Evolutionary conservation across 2,113 vertebrate genomes (phyloP).

Genomic region (Ptyas mucosa): DNA sequence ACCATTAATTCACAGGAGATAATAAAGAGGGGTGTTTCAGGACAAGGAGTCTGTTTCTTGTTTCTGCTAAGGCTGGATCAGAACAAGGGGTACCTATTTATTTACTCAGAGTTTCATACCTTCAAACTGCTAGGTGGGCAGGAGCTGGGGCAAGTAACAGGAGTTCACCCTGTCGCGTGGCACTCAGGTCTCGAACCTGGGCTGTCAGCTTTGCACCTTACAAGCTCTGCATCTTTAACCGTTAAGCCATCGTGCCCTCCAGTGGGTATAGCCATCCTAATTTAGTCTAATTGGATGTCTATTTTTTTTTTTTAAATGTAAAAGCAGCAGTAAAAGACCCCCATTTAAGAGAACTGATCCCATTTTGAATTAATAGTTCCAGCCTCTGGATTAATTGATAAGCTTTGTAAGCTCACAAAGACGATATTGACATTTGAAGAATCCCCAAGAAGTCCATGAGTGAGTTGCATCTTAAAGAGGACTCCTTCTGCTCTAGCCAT

Average conservation of each 20-base stretch:
- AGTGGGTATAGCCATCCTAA: background rate
- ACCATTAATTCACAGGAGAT: too few relatives aligned
- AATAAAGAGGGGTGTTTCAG: too few relatives aligned
- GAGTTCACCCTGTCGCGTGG: background rate
- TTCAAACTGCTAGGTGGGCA: background rate
- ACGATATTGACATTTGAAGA: background rate
- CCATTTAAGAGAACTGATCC: background rate
- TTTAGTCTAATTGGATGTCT: background rate
- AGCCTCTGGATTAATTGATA: background rate
- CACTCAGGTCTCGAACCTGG: background rate
- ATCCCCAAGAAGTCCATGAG: background rate
- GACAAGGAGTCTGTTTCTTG: too few relatives aligned
- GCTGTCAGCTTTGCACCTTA: background rate
- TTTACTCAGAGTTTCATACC: background rate
- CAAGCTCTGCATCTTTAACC: background rate
- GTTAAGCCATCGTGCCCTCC: background rate
- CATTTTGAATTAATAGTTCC: background rate
- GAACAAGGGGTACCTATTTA: background rate
- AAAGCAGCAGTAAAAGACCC: background rate
- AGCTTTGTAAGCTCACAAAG: background rate
- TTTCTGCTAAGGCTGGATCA: too few relatives aligned
- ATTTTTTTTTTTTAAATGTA: background rate
- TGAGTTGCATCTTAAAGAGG: background rate
- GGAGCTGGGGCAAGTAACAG: background rate
- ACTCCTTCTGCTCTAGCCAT: background rate